Conservation (phyloP, 2,888 invertebrate genomes). For the Polydesmus complanatus region DNA sequence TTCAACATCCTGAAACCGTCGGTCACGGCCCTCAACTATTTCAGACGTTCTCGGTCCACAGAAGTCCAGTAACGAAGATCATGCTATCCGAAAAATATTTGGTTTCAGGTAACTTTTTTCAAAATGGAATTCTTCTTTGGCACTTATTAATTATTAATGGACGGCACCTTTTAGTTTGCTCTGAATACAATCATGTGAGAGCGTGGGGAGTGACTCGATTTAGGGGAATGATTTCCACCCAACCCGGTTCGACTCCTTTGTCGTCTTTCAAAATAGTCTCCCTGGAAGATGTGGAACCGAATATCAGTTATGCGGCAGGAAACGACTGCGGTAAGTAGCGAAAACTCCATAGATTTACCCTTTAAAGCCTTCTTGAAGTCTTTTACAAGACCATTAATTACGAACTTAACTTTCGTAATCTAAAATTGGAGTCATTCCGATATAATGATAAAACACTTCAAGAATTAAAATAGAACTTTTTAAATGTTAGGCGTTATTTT, state of each 20-base stretch:
- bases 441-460: too few species aligned
- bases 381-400: too few species aligned
- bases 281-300: conserved; percentile 45
- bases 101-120: conserved; percentile 49
- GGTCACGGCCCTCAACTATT: conserved; percentile 96
- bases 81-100: conserved; percentile 88
- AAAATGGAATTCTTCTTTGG: background rate
- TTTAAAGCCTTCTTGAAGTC: too few species aligned
- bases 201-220: conserved; percentile 96
- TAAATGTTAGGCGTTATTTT: background rate
- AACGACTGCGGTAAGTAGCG: conserved; percentile 48
- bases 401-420: too few species aligned
- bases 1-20: conserved; percentile 97
- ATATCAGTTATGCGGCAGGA: conserved; percentile 36
- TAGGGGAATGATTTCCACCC: conserved; percentile 96
- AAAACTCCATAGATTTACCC: too few species aligned
- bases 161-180: conserved; percentile 45
- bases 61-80: conserved; percentile 88
- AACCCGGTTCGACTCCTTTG: conserved; percentile 93
- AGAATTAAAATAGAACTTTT: too few species aligned
- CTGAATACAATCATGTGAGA: conserved; percentile 93
- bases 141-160: conserved; percentile 11
- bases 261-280: conserved; percentile 95
- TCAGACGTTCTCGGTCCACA: conserved; percentile 94
- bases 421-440: too few species aligned